Conservation (phyloP, 1,140 invertebrate genomes). For the Bombus affinis region DNA sequence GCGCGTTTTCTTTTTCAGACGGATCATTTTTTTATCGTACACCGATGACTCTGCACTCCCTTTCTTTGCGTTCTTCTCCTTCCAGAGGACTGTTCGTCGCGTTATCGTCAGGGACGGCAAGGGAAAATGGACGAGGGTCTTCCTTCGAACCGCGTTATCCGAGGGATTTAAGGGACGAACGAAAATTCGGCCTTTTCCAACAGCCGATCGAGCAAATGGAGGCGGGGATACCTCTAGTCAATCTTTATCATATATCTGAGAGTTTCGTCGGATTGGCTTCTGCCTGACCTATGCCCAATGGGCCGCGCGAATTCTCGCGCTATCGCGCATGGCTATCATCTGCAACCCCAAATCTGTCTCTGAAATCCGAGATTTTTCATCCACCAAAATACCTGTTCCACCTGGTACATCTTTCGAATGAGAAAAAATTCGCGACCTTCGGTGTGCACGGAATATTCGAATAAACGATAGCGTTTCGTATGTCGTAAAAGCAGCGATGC, state of each 20-base stretch:
- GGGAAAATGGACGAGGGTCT: slow-evolving; percentile 58
- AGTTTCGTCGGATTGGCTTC: slow-evolving; percentile 80
- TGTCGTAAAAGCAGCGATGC: slow-evolving; percentile 20
- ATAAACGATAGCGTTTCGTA: slow-evolving; percentile 6
- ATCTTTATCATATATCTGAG: slow-evolving; percentile 80
- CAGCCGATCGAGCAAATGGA: slow-evolving; percentile 3
- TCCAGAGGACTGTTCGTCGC: not conserved
- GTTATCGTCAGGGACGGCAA: slow-evolving; percentile 44
- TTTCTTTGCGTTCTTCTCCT: slow-evolving; percentile 38
- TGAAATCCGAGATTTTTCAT: slow-evolving; percentile 58
- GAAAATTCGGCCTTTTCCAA: slow-evolving; percentile 67
- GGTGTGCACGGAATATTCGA: slow-evolving; percentile 43
- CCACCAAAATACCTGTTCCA: not conserved
- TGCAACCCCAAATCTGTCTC: slow-evolving; percentile 59
- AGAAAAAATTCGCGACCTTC: slow-evolving; percentile 39
- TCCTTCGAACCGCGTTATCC: slow-evolving; percentile 70
- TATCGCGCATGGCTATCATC: slow-evolving; percentile 75
- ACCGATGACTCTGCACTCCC: slow-evolving; percentile 73
- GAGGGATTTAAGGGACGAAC: slow-evolving; percentile 74
- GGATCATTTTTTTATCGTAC: slow-evolving; percentile 74
- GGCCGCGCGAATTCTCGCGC: slow-evolving; percentile 75
- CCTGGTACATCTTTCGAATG: not conserved
- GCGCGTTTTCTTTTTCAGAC: slow-evolving; percentile 43
- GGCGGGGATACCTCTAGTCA: slow-evolving; percentile 71
- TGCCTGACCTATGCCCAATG: slow-evolving; percentile 81